phyloP scores from a whole-genome alignment of 2,113 vertebrate genomes.

The Protomyctophum bolini region DNA sequence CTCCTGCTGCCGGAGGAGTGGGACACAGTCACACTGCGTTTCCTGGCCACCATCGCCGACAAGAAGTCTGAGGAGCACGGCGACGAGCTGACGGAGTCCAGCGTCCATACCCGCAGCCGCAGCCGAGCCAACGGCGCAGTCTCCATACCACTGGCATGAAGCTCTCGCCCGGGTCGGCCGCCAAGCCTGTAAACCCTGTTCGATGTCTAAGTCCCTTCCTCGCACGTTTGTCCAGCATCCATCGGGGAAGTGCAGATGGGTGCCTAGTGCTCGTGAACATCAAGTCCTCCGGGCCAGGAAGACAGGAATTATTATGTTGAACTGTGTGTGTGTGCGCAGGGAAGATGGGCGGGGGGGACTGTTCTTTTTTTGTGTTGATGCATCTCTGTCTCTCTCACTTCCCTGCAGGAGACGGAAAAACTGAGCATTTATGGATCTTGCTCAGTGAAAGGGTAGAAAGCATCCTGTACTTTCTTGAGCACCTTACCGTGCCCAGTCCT shows the following conservation, averaged over 20 bases:
- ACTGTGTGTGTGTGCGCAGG: conserved; percentile 2
- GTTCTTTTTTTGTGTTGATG: conserved; percentile 10
- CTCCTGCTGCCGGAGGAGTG: conserved; percentile 96
- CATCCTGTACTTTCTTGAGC: conserved; percentile 61
- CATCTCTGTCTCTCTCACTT: conserved; percentile 20
- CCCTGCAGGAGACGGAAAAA: conserved; percentile 16
- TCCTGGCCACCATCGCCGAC: conserved; percentile 92
- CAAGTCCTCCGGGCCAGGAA: conserved; percentile 10
- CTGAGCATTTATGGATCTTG: conserved; percentile 33
- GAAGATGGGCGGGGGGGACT: not conserved
- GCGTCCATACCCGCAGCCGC: conserved; percentile 85
- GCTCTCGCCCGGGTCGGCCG: not conserved
- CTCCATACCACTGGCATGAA: conserved; percentile 93
- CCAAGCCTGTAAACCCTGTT: not conserved
- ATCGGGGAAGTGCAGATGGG: conserved; percentile 21
- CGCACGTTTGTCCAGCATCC: conserved; percentile 29
- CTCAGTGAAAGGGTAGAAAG: conserved; percentile 45
- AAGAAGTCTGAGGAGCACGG: conserved; percentile 92
- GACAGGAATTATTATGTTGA: conserved; percentile 30
- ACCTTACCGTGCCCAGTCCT: conserved; percentile 41
- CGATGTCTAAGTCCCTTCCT: conserved; percentile 5
- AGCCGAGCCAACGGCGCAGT: conserved; percentile 91
- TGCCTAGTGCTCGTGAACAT: conserved; percentile 18
- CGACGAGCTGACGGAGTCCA: conserved; percentile 89
- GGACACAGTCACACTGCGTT: conserved; percentile 93